phyloP scores from a whole-genome alignment of 2,113 vertebrate genomes.

The Hyla sarda region DNA sequence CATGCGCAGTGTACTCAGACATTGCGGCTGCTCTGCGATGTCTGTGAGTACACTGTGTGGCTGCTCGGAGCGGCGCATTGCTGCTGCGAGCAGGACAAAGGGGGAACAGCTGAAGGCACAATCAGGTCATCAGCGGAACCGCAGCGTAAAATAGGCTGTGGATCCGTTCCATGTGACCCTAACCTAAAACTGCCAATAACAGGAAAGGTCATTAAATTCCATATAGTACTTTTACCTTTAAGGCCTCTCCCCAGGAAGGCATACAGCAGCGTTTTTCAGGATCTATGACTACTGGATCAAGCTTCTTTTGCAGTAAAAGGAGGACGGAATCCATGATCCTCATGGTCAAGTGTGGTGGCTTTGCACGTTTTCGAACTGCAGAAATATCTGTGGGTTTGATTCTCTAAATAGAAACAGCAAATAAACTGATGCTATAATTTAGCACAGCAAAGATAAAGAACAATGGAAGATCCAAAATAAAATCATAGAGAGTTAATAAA shows the following conservation, averaged over 20 bases:
- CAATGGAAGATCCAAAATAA: neutral
- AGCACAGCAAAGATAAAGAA: neutral
- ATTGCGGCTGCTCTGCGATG: too few relatives aligned
- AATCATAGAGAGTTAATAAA: neutral
- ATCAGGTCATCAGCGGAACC: too few relatives aligned
- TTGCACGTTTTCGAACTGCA: slow-evolving; percentile 89
- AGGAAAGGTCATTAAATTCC: too few relatives aligned
- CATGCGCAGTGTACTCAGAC: too few relatives aligned
- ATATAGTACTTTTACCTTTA: slow-evolving; percentile 78
- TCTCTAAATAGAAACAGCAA: slow-evolving; percentile 73
- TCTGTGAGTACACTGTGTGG: too few relatives aligned
- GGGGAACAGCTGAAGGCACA: too few relatives aligned
- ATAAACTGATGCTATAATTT: neutral
- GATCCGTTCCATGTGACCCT: too few relatives aligned
- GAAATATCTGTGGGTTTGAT: slow-evolving; percentile 95
- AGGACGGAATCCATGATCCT: slow-evolving; percentile 97
- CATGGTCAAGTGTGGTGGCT: slow-evolving; percentile 97
- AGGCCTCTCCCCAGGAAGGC: slow-evolving; percentile 94
- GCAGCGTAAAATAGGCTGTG: too few relatives aligned
- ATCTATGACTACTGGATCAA: slow-evolving; percentile 85
- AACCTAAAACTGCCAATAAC: too few relatives aligned
- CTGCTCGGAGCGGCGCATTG: too few relatives aligned
- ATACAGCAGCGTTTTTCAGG: slow-evolving; percentile 79
- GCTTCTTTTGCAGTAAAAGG: slow-evolving; percentile 87
- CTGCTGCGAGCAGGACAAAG: too few relatives aligned